Percentiles rank a stretch among this genome's conserved stretches.
Conservation (phyloP, 2,113 vertebrate genomes). For the Macquaria australasica region DNA sequence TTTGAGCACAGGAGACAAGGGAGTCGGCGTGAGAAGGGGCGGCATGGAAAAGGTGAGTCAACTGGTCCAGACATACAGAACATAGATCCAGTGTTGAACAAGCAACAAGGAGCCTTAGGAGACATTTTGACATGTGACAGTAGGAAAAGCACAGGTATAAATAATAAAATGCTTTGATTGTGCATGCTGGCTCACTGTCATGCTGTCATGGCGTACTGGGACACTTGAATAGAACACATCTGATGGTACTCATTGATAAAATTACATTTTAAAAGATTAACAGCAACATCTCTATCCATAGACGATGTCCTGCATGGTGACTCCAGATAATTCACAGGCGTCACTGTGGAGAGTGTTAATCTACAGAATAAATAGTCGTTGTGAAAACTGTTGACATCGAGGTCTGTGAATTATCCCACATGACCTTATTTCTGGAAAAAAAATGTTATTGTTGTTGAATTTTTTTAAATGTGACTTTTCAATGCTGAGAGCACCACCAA, state of each 20-base stretch:
- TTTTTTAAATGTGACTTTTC: not conserved
- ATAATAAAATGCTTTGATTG: not conserved
- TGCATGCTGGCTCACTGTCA: not conserved
- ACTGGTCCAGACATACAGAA: not conserved
- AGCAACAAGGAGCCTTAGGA: not conserved
- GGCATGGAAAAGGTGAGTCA: constrained; percentile 80
- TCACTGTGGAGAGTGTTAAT: not conserved
- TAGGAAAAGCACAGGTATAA: not conserved
- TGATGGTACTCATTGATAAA: not conserved
- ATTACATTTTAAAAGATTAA: not conserved
- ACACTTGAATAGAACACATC: not conserved
- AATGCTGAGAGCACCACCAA: not conserved
- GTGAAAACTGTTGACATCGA: not conserved
- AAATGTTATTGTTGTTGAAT: not conserved
- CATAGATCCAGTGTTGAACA: not conserved
- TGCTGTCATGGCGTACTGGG: not conserved
- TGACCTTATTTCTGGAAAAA: not conserved
- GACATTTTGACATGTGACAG: not conserved
- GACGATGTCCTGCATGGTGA: not conserved
- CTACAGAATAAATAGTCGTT: not conserved
- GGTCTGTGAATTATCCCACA: not conserved
- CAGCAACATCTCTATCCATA: not conserved
- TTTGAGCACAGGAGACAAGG: constrained; percentile 85
- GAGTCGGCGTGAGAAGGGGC: constrained; percentile 86
- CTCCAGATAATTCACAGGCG: not conserved